These are phyloP conservation scores for Dexiosoma caninum DNA, from an alignment of 2,888 invertebrate species.

Conservation along the genomic window DNA sequence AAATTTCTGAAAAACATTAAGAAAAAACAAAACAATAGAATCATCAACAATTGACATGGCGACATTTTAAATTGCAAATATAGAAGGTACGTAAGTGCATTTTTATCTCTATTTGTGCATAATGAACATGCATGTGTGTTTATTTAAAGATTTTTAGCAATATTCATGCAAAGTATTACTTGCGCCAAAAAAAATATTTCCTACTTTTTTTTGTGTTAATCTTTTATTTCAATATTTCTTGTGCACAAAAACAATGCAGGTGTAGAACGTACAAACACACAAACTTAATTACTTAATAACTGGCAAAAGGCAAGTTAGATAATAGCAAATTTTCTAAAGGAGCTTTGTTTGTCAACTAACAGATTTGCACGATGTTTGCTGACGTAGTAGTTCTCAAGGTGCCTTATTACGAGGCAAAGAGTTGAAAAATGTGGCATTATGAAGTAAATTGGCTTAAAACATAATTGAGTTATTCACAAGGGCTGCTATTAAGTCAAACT, in stretches of 20 bases:
- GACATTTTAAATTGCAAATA: too few relatives aligned
- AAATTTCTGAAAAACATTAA: neutral
- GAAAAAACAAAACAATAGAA: neutral
- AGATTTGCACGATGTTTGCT: too few relatives aligned
- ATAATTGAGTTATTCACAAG: too few relatives aligned
- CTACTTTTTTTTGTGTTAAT: neutral
- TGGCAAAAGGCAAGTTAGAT: too few relatives aligned
- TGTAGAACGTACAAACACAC: neutral
- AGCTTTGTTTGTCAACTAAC: too few relatives aligned
- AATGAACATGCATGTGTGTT: neutral
- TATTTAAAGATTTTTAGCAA: neutral
- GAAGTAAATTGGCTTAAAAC: too few relatives aligned
- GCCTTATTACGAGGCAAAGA: too few relatives aligned
- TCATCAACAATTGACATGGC: slow-evolving; percentile 2
- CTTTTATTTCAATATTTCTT: neutral
- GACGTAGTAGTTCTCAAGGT: too few relatives aligned
- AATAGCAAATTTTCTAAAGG: too few relatives aligned
- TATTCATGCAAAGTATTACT: neutral
- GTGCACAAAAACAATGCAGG: neutral
- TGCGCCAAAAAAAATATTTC: neutral
- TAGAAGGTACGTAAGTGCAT: neutral
- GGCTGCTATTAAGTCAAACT: too few relatives aligned
- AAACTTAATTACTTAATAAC: too few relatives aligned
- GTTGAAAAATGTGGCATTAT: too few relatives aligned
- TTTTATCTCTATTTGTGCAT: neutral